Evolutionary conservation across 2,888 invertebrate genomes (phyloP).

Genomic region (Drosophila mercatorum): DNA sequence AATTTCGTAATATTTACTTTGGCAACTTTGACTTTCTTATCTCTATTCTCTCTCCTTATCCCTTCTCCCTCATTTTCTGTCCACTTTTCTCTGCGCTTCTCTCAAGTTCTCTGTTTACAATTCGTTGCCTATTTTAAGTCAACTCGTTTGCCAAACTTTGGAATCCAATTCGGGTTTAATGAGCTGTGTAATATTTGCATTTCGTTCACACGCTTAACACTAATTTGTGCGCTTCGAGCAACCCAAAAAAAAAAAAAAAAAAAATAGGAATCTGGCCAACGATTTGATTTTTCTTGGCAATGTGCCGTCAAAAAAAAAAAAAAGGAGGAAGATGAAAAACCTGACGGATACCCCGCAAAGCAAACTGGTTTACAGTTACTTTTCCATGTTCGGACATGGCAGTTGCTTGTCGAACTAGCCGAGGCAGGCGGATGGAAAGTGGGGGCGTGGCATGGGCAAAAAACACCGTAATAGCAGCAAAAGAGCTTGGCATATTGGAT

Average conservation of each 20-base stretch:
- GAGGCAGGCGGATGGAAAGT: not conserved
- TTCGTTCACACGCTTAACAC: constrained; percentile 70
- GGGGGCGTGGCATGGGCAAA: too few relatives aligned
- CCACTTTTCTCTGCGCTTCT: not conserved
- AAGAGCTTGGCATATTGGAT: constrained; percentile 56
- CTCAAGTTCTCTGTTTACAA: not conserved
- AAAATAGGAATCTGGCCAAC: constrained; percentile 23
- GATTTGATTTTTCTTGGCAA: constrained; percentile 64
- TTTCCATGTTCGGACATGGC: constrained; percentile 23
- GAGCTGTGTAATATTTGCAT: constrained; percentile 79
- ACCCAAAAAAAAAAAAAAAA: not conserved
- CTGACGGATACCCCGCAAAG: constrained; percentile 8
- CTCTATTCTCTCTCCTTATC: too few relatives aligned
- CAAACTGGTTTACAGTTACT: constrained; percentile 16
- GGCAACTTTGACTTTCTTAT: not conserved
- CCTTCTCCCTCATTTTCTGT: too few relatives aligned
- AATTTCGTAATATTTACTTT: not conserved
- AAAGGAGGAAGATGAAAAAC: not conserved
- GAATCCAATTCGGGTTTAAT: constrained; percentile 69
- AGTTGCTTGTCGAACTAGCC: constrained; percentile 37
- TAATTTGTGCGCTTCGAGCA: constrained; percentile 49
- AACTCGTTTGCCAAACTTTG: constrained; percentile 51
- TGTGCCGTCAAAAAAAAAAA: constrained; percentile 49
- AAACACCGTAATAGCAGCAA: constrained; percentile 18
- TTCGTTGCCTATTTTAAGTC: constrained; percentile 1